Evolutionary conservation across 2,113 vertebrate genomes (phyloP).

Genomic region (Perca fluviatilis): DNA sequence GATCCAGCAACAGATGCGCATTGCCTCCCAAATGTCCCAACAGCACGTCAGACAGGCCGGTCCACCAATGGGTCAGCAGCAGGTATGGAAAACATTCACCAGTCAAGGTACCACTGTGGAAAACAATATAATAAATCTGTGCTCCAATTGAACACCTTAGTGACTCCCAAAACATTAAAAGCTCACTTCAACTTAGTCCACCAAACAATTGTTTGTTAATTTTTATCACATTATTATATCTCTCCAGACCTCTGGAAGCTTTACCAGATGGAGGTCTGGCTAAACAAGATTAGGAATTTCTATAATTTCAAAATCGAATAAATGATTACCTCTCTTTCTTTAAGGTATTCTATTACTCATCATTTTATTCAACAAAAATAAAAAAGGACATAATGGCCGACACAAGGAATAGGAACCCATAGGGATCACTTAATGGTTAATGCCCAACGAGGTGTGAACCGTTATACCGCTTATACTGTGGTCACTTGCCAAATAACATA

Average conservation of each 20-base stretch:
- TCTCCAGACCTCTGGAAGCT: not conserved
- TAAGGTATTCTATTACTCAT: not conserved
- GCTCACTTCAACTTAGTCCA: not conserved
- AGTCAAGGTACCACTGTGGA: not conserved
- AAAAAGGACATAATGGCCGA: not conserved
- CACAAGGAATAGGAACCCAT: not conserved
- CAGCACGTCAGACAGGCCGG: slow-evolving; percentile 89
- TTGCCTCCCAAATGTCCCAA: slow-evolving; percentile 91
- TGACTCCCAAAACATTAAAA: not conserved
- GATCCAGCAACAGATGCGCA: slow-evolving; percentile 93
- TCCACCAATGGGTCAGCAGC: slow-evolving; percentile 92
- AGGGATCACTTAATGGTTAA: not conserved
- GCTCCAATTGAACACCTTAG: not conserved
- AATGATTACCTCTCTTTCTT: not conserved
- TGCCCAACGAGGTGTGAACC: too few relatives aligned
- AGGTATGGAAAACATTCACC: slow-evolving; percentile 78
- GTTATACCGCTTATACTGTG: too few relatives aligned
- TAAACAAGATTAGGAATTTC: not conserved
- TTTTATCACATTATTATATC: not conserved
- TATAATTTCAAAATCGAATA: not conserved
- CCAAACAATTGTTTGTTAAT: not conserved
- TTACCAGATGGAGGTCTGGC: not conserved
- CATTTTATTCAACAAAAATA: not conserved
- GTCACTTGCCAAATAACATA: too few relatives aligned
- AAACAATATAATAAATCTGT: not conserved